A percentile compares a stretch with the other conserved stretches of the same genome.
Evolutionary conservation across 2,113 vertebrate species (phyloP).

Genomic region (Sterna hirundo): DNA sequence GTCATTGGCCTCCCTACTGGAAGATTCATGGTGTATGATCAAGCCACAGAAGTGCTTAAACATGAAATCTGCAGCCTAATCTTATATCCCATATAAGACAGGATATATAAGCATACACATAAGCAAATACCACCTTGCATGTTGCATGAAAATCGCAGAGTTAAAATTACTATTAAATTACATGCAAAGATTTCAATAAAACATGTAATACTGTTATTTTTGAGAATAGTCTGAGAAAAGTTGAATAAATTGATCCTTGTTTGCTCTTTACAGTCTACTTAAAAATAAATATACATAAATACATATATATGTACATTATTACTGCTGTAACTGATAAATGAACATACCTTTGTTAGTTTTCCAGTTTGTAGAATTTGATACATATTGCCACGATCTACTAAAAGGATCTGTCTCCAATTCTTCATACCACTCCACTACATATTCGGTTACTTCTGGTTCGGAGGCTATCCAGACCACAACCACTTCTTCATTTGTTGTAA

Average conservation of each 20-base stretch:
- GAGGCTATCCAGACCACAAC: conserved; percentile 66
- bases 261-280: neutral
- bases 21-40: neutral
- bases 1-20: neutral
- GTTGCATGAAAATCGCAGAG: neutral
- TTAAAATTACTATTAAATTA: neutral
- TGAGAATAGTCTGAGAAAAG: neutral
- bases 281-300: neutral
- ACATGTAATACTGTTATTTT: neutral
- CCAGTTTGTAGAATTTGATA: conserved; percentile 66
- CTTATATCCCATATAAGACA: neutral
- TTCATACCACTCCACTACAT: conserved; percentile 75
- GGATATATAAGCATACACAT: too few species aligned
- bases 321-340: neutral
- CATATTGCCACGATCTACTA: conserved; percentile 62
- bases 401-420: conserved; percentile 14
- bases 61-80: neutral
- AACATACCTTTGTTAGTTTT: conserved; percentile 64
- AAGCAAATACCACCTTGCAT: neutral
- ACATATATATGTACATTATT: neutral
- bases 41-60: neutral
- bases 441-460: neutral
- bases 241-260: neutral
- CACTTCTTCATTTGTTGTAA: conserved; percentile 40
- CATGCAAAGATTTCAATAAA: neutral